These are phyloP conservation scores for Anguilla rostrata DNA, from an alignment of 2,113 vertebrate species.

Conservation along the genomic window DNA sequence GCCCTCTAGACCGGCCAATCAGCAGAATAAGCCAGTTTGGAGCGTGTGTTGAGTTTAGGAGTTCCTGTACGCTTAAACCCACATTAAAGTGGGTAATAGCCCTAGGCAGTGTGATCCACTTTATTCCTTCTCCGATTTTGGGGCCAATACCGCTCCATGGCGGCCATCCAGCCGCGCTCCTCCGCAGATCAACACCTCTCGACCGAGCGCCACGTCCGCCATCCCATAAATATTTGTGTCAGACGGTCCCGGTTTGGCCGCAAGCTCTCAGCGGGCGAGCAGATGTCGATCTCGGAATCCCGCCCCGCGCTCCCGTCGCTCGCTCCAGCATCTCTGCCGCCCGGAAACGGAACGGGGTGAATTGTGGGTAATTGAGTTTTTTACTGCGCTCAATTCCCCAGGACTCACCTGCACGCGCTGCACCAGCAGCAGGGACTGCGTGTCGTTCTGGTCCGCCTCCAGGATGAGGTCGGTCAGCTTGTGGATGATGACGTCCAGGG, in stretches of 20 bases:
- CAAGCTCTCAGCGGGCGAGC: not conserved
- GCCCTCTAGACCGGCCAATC: not conserved
- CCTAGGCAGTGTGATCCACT: not conserved
- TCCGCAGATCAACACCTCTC: not conserved
- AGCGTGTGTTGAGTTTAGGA: not conserved
- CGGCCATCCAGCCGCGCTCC: not conserved
- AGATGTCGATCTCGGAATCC: no score
- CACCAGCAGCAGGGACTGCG: conserved; percentile 86
- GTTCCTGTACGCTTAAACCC: not conserved
- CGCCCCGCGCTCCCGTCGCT: no score
- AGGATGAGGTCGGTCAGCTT: conserved; percentile 97
- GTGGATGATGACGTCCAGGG: conserved; percentile 96
- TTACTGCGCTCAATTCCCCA: not conserved
- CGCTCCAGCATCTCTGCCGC: not conserved
- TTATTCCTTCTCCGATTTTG: not conserved
- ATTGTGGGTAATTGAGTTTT: not conserved
- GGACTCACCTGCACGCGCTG: conserved; percentile 89
- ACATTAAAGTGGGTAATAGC: not conserved
- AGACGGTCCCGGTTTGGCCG: not conserved
- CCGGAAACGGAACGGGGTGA: not conserved
- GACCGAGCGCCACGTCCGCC: not conserved
- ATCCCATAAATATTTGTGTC: not conserved
- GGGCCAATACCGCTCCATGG: not conserved
- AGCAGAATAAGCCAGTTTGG: not conserved
- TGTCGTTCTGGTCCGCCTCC: conserved; percentile 96